phyloP scores from a whole-genome alignment of 2,797 vertebrate genomes.

The Chloroceryle inda region DNA sequence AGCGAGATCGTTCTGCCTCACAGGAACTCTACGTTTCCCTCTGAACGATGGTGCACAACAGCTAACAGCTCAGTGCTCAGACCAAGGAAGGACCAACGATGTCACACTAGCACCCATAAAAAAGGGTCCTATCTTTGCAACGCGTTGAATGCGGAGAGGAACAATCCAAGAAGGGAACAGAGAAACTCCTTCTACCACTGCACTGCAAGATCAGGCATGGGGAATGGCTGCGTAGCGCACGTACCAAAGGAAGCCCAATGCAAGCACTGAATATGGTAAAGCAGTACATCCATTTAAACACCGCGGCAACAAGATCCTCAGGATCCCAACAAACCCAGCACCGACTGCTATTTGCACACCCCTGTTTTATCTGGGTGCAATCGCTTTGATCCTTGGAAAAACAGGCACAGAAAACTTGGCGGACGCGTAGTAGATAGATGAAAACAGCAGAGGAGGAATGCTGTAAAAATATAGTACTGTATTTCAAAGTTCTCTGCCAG shows the following conservation, averaged over 20 bases:
- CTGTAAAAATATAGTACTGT: conserved; percentile 12
- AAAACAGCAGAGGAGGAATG: neutral
- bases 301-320: neutral
- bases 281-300: accelerated
- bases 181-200: neutral
- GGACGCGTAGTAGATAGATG: neutral
- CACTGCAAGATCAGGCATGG: neutral
- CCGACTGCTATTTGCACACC: neutral
- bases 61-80: neutral
- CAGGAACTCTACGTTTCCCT: neutral
- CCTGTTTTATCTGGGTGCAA: neutral
- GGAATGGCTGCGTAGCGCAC: accelerated
- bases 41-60: neutral
- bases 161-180: neutral
- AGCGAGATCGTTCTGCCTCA: neutral
- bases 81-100: neutral
- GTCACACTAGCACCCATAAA: neutral
- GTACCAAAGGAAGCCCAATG: accelerated
- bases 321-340: neutral
- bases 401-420: neutral
- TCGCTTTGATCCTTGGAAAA: conserved; percentile 1
- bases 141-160: neutral
- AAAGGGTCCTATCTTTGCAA: neutral
- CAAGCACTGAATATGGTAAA: neutral
- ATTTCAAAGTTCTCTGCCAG: conserved; percentile 8